Evolutionary conservation across 2,888 invertebrate genomes (phyloP), one percentile per base, ranked within the genome.

Genomic region (Cantharis rustica): DNA sequence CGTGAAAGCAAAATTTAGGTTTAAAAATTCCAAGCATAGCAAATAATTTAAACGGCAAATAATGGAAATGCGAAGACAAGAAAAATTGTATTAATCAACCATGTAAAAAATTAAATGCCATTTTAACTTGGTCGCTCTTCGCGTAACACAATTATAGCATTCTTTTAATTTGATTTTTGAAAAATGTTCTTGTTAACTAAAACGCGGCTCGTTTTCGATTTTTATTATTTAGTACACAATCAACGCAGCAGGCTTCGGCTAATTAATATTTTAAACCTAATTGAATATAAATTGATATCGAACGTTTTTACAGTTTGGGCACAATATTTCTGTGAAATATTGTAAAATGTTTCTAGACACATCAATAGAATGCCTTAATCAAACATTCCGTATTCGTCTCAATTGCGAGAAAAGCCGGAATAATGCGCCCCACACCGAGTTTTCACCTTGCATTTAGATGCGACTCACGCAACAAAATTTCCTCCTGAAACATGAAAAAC

Each of bases 401-500:
- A 63, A 26, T 68, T 26, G 61, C 73, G 76, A 68, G 17, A 16
- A 47, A 68, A 76, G 26, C 63, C 77, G 77, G 73, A n/a, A 61
- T 15, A 63, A 26, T 15, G 68, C 77, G 77, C 26, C 23, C 62
- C 15, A 61, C 31, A 13, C 63, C 75, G 75, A 75, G 62, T 69
- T 69, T 72, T 72, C 72, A 61, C 47, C 16, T 66, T 17, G 27
- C 16, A 10, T 10, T 27, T 31, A 61, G 10, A 13, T 16, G 10
- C 61, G 76, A 76, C 76, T 5, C 27, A 76, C 76, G 77, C 23
- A 2, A 10, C 20, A 62, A 47, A 76, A 68, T 68, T 72, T 72
- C 69, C 70, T 16, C 63, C 61, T 31, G 75, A 68, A 75, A 72
- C 15, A 61, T 63, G 62, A 69, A 72, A 72, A 69, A 63, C 72